Evolutionary conservation across 2,113 vertebrate genomes (phyloP).

Genomic region (Ptilonorhynchus violaceus): DNA sequence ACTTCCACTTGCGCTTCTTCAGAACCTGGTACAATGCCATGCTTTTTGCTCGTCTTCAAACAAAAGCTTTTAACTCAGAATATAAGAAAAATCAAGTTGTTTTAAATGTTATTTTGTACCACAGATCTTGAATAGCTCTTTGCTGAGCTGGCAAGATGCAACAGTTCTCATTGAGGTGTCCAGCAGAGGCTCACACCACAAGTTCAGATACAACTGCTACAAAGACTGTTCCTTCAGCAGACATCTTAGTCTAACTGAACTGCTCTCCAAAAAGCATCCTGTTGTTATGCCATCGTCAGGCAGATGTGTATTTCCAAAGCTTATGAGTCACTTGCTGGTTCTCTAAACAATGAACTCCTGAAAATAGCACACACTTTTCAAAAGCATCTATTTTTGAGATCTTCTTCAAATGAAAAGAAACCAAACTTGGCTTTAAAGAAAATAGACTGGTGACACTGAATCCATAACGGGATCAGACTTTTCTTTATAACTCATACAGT

Average conservation of each 20-base stretch:
- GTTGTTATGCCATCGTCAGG: neutral
- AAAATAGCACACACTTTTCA: neutral
- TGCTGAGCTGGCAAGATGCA: neutral
- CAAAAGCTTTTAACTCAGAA: neutral
- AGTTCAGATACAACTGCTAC: neutral
- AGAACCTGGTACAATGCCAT: neutral
- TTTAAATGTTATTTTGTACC: neutral
- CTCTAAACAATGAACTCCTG: neutral
- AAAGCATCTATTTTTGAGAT: neutral
- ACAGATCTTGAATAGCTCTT: neutral
- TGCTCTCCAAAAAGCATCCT: neutral
- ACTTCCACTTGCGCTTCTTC: neutral
- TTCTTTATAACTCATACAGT: slow-evolving; percentile 23
- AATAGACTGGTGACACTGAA: neutral
- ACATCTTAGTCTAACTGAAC: neutral
- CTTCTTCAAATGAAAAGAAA: neutral
- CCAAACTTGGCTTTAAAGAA: neutral
- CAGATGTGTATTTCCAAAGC: neutral
- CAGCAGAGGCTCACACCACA: neutral
- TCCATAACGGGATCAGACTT: neutral
- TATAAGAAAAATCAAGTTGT: neutral
- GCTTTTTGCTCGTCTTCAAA: neutral
- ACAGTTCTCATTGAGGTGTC: neutral
- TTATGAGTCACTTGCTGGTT: neutral
- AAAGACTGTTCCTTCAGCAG: neutral